A percentile compares a stretch with the other conserved stretches of the same genome.
Conservation (phyloP, 2,797 vertebrate genomes). For the Cirrhinus molitorella region DNA sequence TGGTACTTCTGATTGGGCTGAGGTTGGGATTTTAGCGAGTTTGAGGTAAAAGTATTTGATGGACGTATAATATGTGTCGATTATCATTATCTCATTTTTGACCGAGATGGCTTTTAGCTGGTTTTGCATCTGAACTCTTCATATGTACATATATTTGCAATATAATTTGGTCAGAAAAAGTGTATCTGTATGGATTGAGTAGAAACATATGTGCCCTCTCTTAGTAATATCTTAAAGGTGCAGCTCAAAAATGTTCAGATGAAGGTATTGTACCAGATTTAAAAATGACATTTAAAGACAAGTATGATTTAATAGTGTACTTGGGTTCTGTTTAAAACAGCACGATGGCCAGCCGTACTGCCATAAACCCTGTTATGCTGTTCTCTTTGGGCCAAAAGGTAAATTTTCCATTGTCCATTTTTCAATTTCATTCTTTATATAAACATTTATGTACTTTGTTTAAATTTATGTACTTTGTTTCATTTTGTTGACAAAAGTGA, state of each 20-base stretch:
- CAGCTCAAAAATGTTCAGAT: neutral
- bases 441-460: too few relatives aligned
- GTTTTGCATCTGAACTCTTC: too few relatives aligned
- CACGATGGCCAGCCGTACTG: conserved; percentile 86
- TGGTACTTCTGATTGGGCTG: too few relatives aligned
- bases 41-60: too few relatives aligned
- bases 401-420: conserved; percentile 14
- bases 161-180: neutral
- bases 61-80: too few relatives aligned
- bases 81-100: too few relatives aligned
- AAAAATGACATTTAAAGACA: neutral
- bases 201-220: neutral
- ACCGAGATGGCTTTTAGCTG: too few relatives aligned
- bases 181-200: neutral
- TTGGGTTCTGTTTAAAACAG: conserved; percentile 67
- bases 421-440: neutral
- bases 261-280: neutral
- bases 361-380: conserved; percentile 88
- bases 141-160: neutral
- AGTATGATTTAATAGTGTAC: neutral
- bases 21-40: too few relatives aligned
- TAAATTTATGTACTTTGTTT: too few relatives aligned
- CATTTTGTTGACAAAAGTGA: too few relatives aligned
- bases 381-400: conserved; percentile 87
- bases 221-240: neutral